phyloP scores from a whole-genome alignment of 2,888 invertebrate genomes.

The Latrodectus hesperus region DNA sequence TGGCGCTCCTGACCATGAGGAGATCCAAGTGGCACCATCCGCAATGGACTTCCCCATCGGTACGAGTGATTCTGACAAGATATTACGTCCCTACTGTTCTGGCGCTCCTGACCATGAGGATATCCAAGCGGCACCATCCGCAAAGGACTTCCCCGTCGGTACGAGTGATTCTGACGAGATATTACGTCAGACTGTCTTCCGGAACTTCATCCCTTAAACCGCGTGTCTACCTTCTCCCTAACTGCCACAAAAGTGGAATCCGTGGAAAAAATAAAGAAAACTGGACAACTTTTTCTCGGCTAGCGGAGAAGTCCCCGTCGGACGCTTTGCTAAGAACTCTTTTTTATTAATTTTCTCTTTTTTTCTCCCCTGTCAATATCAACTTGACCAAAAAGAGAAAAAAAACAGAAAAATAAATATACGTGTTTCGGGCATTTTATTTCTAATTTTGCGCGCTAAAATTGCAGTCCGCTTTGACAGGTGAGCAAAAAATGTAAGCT shows the following conservation, averaged over 20 bases:
- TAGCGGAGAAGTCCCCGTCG: neutral
- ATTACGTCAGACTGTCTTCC: slow-evolving; percentile 36
- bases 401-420: neutral
- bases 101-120: too few relatives aligned
- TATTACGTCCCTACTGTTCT: too few relatives aligned
- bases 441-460: neutral
- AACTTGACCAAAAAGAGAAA: too few relatives aligned
- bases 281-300: neutral
- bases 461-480: neutral
- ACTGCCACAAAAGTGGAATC: neutral
- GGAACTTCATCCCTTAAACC: slow-evolving; percentile 32
- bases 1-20: too few relatives aligned
- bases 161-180: slow-evolving; percentile 22
- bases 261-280: slow-evolving; percentile 3
- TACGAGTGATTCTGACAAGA: too few relatives aligned
- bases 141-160: slow-evolving; percentile 31
- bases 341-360: too few relatives aligned
- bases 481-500: slow-evolving; percentile 17
- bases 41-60: too few relatives aligned
- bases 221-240: slow-evolving; percentile 11
- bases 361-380: too few relatives aligned
- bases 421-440: neutral
- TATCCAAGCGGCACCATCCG: neutral
- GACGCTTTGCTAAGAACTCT: too few relatives aligned
- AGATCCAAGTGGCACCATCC: too few relatives aligned